Conservation (phyloP, 2,888 invertebrate genomes). For the Pristionchus japonicus region DNA sequence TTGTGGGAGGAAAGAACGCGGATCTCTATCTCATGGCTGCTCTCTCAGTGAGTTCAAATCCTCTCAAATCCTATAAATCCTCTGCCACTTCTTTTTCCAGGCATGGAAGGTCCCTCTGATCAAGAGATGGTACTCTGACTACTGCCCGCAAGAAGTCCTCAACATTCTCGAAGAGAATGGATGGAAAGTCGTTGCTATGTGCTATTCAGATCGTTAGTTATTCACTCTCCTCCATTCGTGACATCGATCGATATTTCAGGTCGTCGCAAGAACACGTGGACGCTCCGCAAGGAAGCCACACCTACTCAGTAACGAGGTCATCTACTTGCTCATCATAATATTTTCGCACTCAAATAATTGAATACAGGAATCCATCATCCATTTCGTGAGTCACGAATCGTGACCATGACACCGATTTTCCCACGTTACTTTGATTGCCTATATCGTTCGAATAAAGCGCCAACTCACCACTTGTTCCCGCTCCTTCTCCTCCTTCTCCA, state of each 20-base stretch:
- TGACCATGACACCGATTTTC: too few species aligned
- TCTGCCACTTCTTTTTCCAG: background rate
- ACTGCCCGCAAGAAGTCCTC: background rate
- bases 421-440: too few species aligned
- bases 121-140: background rate
- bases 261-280: background rate
- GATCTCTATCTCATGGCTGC: background rate
- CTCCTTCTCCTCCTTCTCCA: background rate
- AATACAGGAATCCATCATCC: too few species aligned
- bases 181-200: constrained; percentile 2
- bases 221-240: too few species aligned
- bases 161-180: background rate
- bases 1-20: background rate
- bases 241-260: too few species aligned
- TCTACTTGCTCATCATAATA: background rate
- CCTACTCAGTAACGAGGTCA: background rate
- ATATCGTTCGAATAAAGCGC: too few species aligned
- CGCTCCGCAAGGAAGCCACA: background rate
- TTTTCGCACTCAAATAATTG: too few species aligned
- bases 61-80: too few species aligned
- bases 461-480: background rate
- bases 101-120: background rate
- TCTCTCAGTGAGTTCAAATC: background rate
- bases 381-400: too few species aligned
- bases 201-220: background rate